Percentiles rank a stretch among this genome's conserved stretches.
phyloP scores from a whole-genome alignment of 2,797 vertebrate genomes.

The Tokudaia tokunoshimensis region DNA sequence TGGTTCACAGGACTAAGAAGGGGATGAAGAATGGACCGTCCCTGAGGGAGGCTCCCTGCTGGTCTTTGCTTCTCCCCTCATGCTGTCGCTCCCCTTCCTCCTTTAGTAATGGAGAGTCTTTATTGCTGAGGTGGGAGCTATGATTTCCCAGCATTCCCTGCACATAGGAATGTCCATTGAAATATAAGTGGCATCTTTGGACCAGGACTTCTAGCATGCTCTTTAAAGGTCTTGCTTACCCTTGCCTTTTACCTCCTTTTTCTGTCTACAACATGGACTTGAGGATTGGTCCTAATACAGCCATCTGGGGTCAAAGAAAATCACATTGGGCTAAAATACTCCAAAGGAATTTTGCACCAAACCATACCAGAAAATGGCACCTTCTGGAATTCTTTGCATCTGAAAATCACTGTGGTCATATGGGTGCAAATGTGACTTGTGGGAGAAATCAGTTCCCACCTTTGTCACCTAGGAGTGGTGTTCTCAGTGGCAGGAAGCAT shows the following conservation, averaged over 20 bases:
- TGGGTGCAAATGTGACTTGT: neutral
- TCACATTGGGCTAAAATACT: neutral
- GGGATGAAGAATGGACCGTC: no score
- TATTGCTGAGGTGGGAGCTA: neutral
- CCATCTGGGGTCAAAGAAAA: neutral
- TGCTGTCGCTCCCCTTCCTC: neutral
- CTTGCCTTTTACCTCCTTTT: neutral
- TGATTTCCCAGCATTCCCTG: neutral
- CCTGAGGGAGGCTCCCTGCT: no score
- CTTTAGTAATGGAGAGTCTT: neutral
- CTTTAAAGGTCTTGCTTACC: neutral
- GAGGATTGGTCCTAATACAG: neutral
- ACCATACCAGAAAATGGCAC: neutral
- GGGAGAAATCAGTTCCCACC: neutral
- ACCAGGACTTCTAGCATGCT: neutral
- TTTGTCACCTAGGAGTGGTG: neutral
- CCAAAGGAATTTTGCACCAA: neutral
- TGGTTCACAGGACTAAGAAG: neutral
- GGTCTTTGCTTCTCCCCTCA: neutral
- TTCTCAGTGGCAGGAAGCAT: neutral
- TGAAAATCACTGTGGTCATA: neutral
- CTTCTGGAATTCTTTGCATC: neutral
- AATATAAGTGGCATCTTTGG: neutral
- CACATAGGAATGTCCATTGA: neutral
- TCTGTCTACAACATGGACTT: neutral